Evolutionary conservation across 2,888 invertebrate genomes (phyloP).

Genomic region (Ashinkailepas kermadecensis): DNA sequence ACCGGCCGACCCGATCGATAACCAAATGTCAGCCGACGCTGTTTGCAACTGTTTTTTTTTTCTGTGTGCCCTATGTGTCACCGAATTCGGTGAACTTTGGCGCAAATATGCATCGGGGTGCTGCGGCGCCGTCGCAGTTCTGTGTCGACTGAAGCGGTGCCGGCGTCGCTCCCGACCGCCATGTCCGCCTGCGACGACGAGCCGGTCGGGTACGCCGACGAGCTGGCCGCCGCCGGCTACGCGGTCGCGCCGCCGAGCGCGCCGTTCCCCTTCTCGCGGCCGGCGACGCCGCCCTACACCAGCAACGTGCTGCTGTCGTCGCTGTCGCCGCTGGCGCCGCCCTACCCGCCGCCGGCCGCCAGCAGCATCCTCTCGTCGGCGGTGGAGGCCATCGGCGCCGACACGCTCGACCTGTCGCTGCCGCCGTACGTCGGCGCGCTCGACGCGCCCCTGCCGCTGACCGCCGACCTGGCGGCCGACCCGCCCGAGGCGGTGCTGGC

Average conservation of each 20-base stretch:
- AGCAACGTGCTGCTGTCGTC: neutral
- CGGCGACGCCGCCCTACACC: neutral
- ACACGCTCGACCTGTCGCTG: conserved; percentile 7
- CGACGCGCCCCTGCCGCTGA: neutral
- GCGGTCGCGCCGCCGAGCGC: neutral
- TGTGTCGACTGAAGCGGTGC: neutral
- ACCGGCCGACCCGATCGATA: neutral
- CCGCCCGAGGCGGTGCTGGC: neutral
- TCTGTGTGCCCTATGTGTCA: neutral
- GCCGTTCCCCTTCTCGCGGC: neutral
- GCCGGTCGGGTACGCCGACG: neutral
- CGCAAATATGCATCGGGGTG: neutral
- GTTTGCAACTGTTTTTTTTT: neutral
- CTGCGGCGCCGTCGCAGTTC: neutral
- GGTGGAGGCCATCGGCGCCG: conserved; percentile 3
- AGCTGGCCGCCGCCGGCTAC: neutral
- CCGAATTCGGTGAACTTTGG: neutral
- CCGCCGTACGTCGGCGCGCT: neutral
- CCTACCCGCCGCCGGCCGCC: neutral
- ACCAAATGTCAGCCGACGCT: neutral
- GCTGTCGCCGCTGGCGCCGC: neutral
- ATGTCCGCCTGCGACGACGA: neutral
- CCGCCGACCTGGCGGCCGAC: neutral
- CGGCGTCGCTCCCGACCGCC: neutral
- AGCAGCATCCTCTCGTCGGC: conserved; percentile 17